Percentiles rank a stretch among this genome's conserved stretches.
These are phyloP conservation scores for Baccha elongata DNA, from an alignment of 2,888 invertebrate species.

Conservation along the genomic window DNA sequence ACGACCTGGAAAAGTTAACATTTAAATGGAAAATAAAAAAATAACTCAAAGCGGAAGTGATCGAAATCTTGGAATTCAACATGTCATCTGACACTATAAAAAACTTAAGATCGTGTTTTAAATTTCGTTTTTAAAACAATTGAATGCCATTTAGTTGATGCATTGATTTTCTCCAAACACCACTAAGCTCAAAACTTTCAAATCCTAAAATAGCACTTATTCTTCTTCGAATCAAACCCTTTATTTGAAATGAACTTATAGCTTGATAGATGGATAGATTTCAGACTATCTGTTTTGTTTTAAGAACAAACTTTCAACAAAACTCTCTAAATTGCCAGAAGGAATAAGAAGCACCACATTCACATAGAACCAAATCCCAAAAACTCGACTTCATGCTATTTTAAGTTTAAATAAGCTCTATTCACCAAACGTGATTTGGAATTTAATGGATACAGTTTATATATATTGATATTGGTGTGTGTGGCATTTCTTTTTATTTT, in stretches of 20 bases:
- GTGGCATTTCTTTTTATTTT: slow-evolving; percentile 1
- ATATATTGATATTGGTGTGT: background rate
- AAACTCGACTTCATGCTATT: background rate
- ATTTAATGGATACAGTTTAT: slow-evolving; percentile 25
- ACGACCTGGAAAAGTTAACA: too few species aligned
- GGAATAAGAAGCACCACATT: background rate
- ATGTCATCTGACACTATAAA: too few species aligned
- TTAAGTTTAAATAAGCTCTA: slow-evolving; percentile 18
- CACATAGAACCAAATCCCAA: background rate
- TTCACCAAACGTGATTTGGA: slow-evolving; percentile 36
- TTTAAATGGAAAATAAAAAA: too few species aligned
- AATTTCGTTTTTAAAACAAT: too few species aligned
- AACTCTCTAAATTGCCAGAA: slow-evolving; percentile 15
- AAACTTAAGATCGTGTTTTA: too few species aligned
- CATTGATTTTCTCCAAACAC: background rate
- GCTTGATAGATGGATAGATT: background rate
- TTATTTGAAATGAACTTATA: background rate
- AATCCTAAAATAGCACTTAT: background rate
- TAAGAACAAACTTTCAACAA: background rate
- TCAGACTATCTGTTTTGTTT: background rate
- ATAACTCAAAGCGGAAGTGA: too few species aligned
- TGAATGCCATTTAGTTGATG: background rate
- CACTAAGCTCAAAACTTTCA: background rate
- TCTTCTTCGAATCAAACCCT: background rate
- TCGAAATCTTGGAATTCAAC: too few species aligned